phyloP scores from a whole-genome alignment of 2,797 vertebrate genomes.

The Mallotus villosus region DNA sequence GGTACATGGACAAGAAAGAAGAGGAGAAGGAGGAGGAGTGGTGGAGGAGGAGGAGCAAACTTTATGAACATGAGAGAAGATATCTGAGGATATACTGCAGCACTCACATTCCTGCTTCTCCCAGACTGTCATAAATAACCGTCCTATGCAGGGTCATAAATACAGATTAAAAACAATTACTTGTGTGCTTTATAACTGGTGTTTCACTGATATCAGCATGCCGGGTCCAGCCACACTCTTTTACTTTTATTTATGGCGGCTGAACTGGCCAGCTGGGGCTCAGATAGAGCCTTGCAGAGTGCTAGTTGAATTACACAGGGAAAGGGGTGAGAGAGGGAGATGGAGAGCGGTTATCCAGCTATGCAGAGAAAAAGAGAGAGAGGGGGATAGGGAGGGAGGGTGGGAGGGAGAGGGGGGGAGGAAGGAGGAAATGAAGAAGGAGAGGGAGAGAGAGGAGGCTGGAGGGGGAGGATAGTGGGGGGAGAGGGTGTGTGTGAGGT shows the following conservation, averaged over 20 bases:
- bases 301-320: conserved; percentile 45
- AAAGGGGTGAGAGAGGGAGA: background rate
- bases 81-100: conserved; percentile 35
- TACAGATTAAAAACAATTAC: conserved; percentile 70
- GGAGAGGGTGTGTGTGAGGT: too few species aligned
- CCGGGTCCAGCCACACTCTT: conserved; percentile 49
- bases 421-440: conserved; percentile 30
- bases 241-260: conserved; percentile 69
- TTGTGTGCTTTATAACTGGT: conserved; percentile 59
- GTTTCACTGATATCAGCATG: conserved; percentile 54
- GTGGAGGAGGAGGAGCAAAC: conserved; percentile 50
- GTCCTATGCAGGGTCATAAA: conserved; percentile 64
- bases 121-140: conserved; percentile 50
- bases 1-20: background rate
- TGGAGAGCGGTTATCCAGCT: background rate
- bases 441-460: conserved; percentile 1
- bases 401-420: conserved; percentile 32
- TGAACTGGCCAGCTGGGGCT: conserved; percentile 40
- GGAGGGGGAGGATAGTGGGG: background rate
- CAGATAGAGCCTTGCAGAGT: conserved; percentile 53
- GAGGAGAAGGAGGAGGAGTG: conserved; percentile 23
- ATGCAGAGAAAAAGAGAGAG: background rate
- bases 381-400: background rate
- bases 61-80: conserved; percentile 47
- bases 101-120: conserved; percentile 17